phyloP scores from a whole-genome alignment of 2,888 invertebrate species.

The Leptinotarsa peninsularis region DNA sequence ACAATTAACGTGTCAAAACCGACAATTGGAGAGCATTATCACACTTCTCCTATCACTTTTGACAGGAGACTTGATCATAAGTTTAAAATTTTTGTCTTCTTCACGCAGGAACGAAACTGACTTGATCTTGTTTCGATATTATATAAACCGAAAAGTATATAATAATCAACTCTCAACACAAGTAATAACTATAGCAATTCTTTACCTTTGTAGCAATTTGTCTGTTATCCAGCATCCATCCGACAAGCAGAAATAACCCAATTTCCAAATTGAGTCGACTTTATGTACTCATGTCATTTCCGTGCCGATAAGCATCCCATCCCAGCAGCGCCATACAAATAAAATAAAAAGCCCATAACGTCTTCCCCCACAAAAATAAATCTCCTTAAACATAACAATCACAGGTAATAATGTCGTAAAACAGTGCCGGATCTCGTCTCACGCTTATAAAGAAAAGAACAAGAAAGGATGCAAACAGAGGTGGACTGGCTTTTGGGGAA shows the following conservation, averaged over 20 bases:
- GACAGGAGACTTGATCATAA: no score
- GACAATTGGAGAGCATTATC: no score
- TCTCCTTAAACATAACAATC: slow-evolving; percentile 65
- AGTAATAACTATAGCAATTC: no score
- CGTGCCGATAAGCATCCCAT: slow-evolving; percentile 49
- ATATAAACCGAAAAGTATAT: no score
- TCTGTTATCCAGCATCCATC: not conserved
- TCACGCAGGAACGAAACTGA: no score
- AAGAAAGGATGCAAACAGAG: slow-evolving; percentile 11
- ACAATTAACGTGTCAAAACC: no score
- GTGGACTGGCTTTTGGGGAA: not conserved
- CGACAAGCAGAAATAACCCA: slow-evolving; percentile 25
- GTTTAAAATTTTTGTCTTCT: no score
- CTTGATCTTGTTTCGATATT: no score
- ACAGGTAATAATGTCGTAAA: slow-evolving; percentile 66
- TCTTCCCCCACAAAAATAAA: slow-evolving; percentile 57
- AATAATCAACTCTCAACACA: no score
- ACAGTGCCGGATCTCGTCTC: slow-evolving; percentile 60
- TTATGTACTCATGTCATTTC: slow-evolving; percentile 34
- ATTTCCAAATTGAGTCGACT: slow-evolving; percentile 31
- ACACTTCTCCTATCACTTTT: no score
- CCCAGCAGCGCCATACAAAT: slow-evolving; percentile 42
- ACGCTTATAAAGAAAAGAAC: slow-evolving; percentile 43
- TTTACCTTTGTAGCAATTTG: not conserved
- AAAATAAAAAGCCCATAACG: slow-evolving; percentile 54